Evolutionary conservation across 2,888 invertebrate genomes (phyloP).

Genomic region (Allygus modestus): DNA sequence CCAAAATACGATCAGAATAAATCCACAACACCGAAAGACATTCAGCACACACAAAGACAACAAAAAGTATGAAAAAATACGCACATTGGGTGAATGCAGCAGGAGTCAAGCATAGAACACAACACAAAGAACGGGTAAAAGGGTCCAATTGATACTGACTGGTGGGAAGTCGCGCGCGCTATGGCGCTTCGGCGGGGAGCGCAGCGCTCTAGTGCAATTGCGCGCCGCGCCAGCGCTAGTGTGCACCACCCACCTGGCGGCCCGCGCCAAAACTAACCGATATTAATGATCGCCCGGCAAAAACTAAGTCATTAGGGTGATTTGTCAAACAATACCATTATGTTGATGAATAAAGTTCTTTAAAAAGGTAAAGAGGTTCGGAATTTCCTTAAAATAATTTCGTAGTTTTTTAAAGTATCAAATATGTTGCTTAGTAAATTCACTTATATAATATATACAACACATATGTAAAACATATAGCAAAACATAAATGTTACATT

Average conservation of each 20-base stretch:
- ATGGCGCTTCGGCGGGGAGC: conserved; percentile 1
- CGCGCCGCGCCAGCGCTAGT: conserved; percentile 41
- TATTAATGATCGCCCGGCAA: conserved; percentile 52
- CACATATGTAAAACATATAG: too few species aligned
- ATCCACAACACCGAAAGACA: neutral
- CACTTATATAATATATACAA: too few species aligned
- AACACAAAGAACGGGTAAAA: conserved; percentile 46
- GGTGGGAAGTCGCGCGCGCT: conserved; percentile 43
- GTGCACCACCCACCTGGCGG: conserved; percentile 27
- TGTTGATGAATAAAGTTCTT: conserved; percentile 18
- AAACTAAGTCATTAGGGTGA: conserved; percentile 33
- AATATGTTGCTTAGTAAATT: too few species aligned
- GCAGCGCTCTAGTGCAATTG: neutral
- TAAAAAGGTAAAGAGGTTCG: neutral
- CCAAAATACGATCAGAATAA: neutral
- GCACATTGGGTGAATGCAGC: neutral
- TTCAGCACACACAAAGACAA: conserved; percentile 45
- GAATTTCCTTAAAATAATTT: too few species aligned
- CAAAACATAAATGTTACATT: too few species aligned
- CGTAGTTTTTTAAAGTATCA: too few species aligned
- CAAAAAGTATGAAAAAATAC: conserved; percentile 13
- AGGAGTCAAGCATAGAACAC: conserved; percentile 11
- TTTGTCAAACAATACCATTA: conserved; percentile 34
- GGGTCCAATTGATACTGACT: conserved; percentile 27
- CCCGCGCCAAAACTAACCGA: neutral